Conservation (phyloP, 1,140 invertebrate species). For the Drosophila truncata region DNA sequence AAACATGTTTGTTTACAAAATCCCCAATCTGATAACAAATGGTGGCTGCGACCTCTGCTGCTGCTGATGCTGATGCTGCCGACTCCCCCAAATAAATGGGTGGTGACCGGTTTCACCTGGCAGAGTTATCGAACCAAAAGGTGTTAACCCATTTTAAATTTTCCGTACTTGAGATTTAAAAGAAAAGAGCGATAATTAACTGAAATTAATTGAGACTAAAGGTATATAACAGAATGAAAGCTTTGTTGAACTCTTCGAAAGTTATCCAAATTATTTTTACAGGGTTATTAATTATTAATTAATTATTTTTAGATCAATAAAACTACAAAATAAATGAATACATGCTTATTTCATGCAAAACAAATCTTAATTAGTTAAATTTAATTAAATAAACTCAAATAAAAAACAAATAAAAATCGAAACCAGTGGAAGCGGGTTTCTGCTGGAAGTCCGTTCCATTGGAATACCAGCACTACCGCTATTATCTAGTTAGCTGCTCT, state of each 20-base stretch:
- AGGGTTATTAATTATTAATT: neutral
- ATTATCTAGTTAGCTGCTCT: conserved; percentile 20
- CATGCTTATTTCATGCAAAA: neutral
- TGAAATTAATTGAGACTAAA: neutral
- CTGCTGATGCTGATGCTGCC: conserved; percentile 10
- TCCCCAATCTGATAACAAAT: conserved; percentile 52
- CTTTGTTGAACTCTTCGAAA: neutral
- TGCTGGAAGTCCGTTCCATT: conserved; percentile 6
- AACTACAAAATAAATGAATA: neutral
- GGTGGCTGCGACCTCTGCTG: conserved; percentile 13
- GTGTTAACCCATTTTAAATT: conserved; percentile 1
- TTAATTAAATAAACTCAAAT: neutral
- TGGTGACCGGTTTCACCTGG: conserved; percentile 28
- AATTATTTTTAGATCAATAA: too few species aligned
- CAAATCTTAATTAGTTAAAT: neutral
- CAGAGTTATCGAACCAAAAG: conserved; percentile 17
- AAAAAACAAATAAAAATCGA: neutral
- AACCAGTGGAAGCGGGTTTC: conserved; percentile 6
- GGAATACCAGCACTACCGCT: conserved; percentile 4
- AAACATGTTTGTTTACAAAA: conserved; percentile 68
- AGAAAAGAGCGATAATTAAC: neutral
- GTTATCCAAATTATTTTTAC: neutral
- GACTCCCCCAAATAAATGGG: conserved; percentile 16
- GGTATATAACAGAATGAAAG: neutral
- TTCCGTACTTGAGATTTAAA: neutral